Conservation (phyloP, 2,888 invertebrate genomes). For the Anaspis maculata region DNA sequence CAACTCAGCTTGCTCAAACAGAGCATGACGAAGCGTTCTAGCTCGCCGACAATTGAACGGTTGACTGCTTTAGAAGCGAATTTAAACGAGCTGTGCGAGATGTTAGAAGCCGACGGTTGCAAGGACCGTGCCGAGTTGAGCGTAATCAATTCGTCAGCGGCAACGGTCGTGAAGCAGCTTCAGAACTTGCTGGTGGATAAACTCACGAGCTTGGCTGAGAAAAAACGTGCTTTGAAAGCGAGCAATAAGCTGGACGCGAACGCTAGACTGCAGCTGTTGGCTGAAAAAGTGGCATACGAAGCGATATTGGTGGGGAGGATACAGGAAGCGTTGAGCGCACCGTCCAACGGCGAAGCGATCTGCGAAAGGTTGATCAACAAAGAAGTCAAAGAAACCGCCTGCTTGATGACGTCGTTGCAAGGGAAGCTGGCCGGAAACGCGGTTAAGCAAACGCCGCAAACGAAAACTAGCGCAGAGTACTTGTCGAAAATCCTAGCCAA, state of each 20-base stretch:
- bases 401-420: conserved; percentile 64
- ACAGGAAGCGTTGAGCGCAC: conserved; percentile 53
- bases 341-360: conserved; percentile 40
- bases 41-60: conserved; percentile 36
- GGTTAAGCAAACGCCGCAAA: conserved; percentile 40
- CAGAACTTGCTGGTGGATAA: conserved; percentile 63
- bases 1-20: conserved; percentile 56
- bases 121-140: conserved; percentile 48
- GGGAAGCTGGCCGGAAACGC: conserved; percentile 53
- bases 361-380: conserved; percentile 54
- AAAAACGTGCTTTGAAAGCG: conserved; percentile 56
- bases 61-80: conserved; percentile 33
- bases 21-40: conserved; percentile 54
- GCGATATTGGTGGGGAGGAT: conserved; percentile 56
- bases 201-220: conserved; percentile 59
- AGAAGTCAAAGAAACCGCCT: conserved; percentile 68
- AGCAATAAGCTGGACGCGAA: conserved; percentile 60
- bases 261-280: conserved; percentile 61
- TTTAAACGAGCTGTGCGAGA: conserved; percentile 53
- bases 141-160: conserved; percentile 48
- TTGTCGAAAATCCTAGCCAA: conserved; percentile 69
- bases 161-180: conserved; percentile 53
- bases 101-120: conserved; percentile 49
- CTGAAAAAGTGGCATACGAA: conserved; percentile 75
- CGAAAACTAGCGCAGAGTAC: conserved; percentile 52